Evolutionary conservation across 2,113 vertebrate genomes (phyloP).

Genomic region (Zapornia atra): DNA sequence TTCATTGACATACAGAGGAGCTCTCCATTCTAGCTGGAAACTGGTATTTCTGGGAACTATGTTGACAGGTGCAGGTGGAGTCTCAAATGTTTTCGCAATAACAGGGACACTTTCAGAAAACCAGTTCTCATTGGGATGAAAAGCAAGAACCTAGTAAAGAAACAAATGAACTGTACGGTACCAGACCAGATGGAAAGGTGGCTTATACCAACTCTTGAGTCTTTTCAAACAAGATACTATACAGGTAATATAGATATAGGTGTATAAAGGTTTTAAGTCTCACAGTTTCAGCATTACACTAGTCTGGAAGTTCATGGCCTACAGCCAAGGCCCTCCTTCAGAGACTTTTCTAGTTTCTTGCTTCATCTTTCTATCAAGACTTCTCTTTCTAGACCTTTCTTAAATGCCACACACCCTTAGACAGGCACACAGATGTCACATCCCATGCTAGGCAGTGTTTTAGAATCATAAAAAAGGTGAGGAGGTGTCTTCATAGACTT

Average conservation of each 20-base stretch:
- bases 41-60: constrained; percentile 70
- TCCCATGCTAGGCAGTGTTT: not conserved
- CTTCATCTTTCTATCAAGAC: not conserved
- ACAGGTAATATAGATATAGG: not conserved
- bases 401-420: not conserved
- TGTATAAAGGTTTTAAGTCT: not conserved
- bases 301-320: not conserved
- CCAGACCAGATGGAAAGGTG: not conserved
- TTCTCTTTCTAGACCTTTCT: not conserved
- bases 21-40: constrained; percentile 69
- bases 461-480: not conserved
- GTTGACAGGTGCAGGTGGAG: constrained; percentile 57
- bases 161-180: not conserved
- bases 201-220: not conserved
- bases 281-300: not conserved
- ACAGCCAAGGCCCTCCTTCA: not conserved
- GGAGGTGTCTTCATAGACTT: not conserved
- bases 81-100: constrained; percentile 63
- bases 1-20: constrained; percentile 56
- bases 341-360: not conserved
- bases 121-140: constrained; percentile 74
- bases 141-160: constrained; percentile 72
- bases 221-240: not conserved
- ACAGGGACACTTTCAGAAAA: constrained; percentile 64
- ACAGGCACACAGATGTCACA: not conserved